Evolutionary conservation across 1,140 invertebrate genomes (phyloP).

Genomic region (Portunus trituberculatus): DNA sequence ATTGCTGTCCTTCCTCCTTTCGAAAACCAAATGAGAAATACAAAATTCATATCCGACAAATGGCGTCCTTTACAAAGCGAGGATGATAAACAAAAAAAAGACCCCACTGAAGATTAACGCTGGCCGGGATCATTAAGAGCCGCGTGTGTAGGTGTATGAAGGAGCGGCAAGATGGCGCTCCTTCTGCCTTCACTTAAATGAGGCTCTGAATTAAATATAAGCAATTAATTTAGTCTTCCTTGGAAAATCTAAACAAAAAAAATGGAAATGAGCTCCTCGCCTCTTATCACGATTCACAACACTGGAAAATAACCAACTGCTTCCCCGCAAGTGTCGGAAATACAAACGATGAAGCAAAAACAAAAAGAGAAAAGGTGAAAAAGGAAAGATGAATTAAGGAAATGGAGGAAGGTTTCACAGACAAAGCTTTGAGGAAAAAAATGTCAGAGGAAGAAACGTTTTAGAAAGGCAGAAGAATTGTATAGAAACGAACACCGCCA

Average conservation of each 20-base stretch:
- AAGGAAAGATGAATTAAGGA: conserved; percentile 5
- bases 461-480: too few relatives aligned
- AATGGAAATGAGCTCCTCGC: not conserved
- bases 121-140: not conserved
- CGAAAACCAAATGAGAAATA: too few relatives aligned
- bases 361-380: not conserved
- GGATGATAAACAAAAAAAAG: not conserved
- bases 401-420: not conserved
- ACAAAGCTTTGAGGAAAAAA: too few relatives aligned
- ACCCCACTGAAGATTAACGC: not conserved
- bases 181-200: not conserved
- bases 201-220: not conserved
- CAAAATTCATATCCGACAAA: not conserved
- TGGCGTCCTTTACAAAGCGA: not conserved
- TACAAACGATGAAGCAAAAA: not conserved
- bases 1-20: too few relatives aligned
- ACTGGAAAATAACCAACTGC: not conserved
- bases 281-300: not conserved
- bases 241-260: not conserved
- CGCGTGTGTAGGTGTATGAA: not conserved
- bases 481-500: not conserved
- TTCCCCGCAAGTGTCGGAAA: not conserved
- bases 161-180: not conserved
- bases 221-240: not conserved
- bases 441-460: too few relatives aligned